A percentile compares a stretch with the other conserved stretches of the same genome.
These are phyloP conservation scores for Drosophila niveifrons DNA, from an alignment of 2,888 invertebrate species.

Conservation along the genomic window DNA sequence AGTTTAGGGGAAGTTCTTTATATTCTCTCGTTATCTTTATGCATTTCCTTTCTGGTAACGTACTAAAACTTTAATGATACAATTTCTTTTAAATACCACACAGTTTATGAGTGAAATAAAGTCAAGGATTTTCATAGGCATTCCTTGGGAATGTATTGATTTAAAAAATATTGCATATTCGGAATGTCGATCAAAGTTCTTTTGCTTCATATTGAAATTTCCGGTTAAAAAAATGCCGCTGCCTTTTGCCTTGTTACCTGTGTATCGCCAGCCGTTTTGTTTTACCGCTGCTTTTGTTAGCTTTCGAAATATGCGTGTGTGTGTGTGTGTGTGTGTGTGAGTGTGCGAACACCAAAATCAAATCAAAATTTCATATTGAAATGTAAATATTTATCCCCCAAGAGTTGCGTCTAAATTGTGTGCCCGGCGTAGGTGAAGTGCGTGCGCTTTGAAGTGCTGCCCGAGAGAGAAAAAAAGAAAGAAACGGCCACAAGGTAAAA, in stretches of 20 bases:
- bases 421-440: slow-evolving; percentile 66
- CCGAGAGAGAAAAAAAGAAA: slow-evolving; percentile 19
- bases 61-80: slow-evolving; percentile 21
- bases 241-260: slow-evolving; percentile 40
- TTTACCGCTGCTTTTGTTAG: slow-evolving; percentile 54
- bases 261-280: slow-evolving; percentile 48
- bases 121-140: background rate
- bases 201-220: slow-evolving; percentile 34
- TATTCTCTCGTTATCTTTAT: background rate
- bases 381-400: slow-evolving; percentile 74
- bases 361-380: slow-evolving; percentile 79
- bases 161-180: slow-evolving; percentile 1
- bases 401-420: slow-evolving; percentile 51
- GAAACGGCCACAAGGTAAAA: background rate
- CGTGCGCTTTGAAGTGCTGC: slow-evolving; percentile 74
- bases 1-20: slow-evolving; percentile 15
- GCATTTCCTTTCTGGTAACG: slow-evolving; percentile 18
- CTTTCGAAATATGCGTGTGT: slow-evolving; percentile 42
- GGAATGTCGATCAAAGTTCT: slow-evolving; percentile 33
- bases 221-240: slow-evolving; percentile 44
- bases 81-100: slow-evolving; percentile 6
- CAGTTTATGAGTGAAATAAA: background rate
- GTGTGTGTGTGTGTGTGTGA: slow-evolving; percentile 17
- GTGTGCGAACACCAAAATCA: slow-evolving; percentile 70
- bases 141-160: slow-evolving; percentile 10